phyloP scores from a whole-genome alignment of 2,797 vertebrate species.

The Chloroceryle amazona region DNA sequence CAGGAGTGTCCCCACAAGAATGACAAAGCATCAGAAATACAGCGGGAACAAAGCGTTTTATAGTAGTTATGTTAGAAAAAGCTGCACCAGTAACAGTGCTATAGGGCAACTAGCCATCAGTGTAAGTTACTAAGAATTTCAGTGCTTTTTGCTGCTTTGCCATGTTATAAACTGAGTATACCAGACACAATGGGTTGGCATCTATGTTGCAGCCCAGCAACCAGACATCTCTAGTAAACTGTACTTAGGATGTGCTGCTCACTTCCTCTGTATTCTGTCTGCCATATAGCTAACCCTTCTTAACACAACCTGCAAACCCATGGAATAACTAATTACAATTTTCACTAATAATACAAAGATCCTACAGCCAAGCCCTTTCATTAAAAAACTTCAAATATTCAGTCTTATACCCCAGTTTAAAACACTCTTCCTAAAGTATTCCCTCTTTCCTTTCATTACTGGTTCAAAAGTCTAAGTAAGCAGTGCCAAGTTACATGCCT shows the following conservation, averaged over 20 bases:
- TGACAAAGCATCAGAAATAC: not conserved
- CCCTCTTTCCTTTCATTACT: not conserved
- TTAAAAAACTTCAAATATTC: not conserved
- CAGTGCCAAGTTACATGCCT: not conserved
- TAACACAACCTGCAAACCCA: not conserved
- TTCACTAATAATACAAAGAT: not conserved
- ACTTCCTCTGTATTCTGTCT: not conserved
- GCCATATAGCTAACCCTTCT: not conserved
- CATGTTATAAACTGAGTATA: not conserved
- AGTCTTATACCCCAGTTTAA: not conserved
- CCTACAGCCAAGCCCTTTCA: not conserved
- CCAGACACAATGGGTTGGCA: not conserved
- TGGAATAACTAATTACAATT: not conserved
- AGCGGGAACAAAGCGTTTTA: not conserved
- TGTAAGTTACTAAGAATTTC: not conserved
- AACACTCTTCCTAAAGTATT: not conserved
- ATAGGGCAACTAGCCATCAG: rapidly evolving
- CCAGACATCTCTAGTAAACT: not conserved
- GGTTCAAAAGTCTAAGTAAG: not conserved
- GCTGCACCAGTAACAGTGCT: not conserved
- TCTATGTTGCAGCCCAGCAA: not conserved
- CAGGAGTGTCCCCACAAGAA: not conserved
- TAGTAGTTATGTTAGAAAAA: not conserved
- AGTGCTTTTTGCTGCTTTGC: not conserved
- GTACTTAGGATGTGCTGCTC: not conserved